Conservation (phyloP, 2,113 vertebrate genomes). For the Pan troglodytes region NHGRI_mPanTro3-v2.1_pri NC_072404.2:32564001-32564500, state of each 20-base stretch:
- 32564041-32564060: conserved; percentile 78
- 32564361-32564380: conserved; percentile 81
- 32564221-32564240: conserved; percentile 86
- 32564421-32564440: conserved; percentile 50
- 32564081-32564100: conserved; percentile 84
- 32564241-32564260: conserved; percentile 84
- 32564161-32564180: conserved; percentile 91
- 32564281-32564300: conserved; percentile 86
- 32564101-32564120: conserved; percentile 92
- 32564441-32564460: conserved; percentile 26
- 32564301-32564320: conserved; percentile 85
- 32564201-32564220: conserved; percentile 88
- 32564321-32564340: conserved; percentile 85
- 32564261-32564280: conserved; percentile 83
- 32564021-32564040: conserved; percentile 88
- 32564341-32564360: conserved; percentile 82
- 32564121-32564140: conserved; percentile 88
- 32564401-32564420: conserved; percentile 41
- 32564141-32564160: conserved; percentile 88
- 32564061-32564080: conserved; percentile 80
- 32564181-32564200: conserved; percentile 91
- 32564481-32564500: conserved; percentile 9
- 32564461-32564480: conserved; percentile 40
- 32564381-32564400: conserved; percentile 83
- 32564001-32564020: conserved; percentile 83